Evolutionary conservation across 2,888 invertebrate species (phyloP), one percentile per base, ranked within the genome.

Genomic region (Harpagoxenus sublaevis): DNA sequence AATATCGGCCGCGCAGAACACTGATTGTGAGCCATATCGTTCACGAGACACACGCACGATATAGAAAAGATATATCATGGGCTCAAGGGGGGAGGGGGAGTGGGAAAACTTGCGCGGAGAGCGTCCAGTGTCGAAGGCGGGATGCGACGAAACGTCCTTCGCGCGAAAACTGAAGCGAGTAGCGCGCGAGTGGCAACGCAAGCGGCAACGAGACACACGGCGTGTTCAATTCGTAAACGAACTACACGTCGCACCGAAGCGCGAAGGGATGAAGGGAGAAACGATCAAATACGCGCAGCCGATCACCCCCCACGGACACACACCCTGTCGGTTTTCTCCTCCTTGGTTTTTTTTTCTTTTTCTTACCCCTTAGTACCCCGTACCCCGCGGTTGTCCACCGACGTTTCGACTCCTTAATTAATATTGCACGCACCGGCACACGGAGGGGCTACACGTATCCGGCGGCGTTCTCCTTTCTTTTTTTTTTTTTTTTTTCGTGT

Each of bases 371-470:
- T 89, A 88, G 84, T 88, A 89, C 77, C 83, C 87, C 85, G 74
- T 87, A 83, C 68, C 88, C 90, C 85, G 35, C 85, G 57, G 70
- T 84, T 88, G 85, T 85, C 88, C 78, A 86, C 87, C 83, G 83
- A 87, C 83, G 84, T 78, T 81, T 85, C 71, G 60, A 78, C 48
- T 23, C 70, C 73, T 89, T 94, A 94, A 90, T 91, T 92, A 93
- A 94, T 95, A 95, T 95, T 95, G 95, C 95, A 95, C 95, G 92
- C 93, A 91, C 95, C 95, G 95, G 95, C 95, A 94, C 93, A 91
- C 91, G 91, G 84, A 87, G 89, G 89, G 91, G 89, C 87, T 86
- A 86, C 45, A 86, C 45, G 65, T 31, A 42, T 10, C 71, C 83
- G 87, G 86, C 51, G 70, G 31, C 84, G 81, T 28, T 48, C 12